A percentile compares a stretch with the other conserved stretches of the same genome.
These are phyloP conservation scores for Ophraella communa DNA, from an alignment of 2,888 invertebrate species.

Conservation along the genomic window DNA sequence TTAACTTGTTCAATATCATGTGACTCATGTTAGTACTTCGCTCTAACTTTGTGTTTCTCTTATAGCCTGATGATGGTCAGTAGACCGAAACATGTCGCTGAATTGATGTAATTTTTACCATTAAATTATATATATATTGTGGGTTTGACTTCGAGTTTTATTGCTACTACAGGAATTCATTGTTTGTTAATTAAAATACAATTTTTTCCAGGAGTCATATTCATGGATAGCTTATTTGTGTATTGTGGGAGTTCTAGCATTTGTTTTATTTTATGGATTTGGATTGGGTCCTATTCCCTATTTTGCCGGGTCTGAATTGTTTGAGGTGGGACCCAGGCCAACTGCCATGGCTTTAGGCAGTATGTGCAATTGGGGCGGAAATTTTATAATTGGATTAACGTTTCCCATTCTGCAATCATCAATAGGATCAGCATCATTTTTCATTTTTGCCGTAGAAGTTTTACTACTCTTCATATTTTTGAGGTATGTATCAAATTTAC, in stretches of 20 bases:
- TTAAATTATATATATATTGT: too few relatives aligned
- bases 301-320: constrained; percentile 85
- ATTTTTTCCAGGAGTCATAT: constrained; percentile 62
- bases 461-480: constrained; percentile 66
- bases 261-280: constrained; percentile 81
- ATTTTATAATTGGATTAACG: constrained; percentile 83
- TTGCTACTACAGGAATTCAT: too few relatives aligned
- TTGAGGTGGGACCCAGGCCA: constrained; percentile 83
- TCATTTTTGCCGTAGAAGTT: constrained; percentile 72
- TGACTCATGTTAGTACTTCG: too few relatives aligned
- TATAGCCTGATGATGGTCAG: too few relatives aligned
- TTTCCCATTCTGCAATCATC: constrained; percentile 70
- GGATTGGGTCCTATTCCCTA: constrained; percentile 88
- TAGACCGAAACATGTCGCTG: too few relatives aligned
- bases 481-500: constrained; percentile 62
- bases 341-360: constrained; percentile 88
- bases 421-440: constrained; percentile 76
- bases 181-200: not conserved
- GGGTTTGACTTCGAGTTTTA: too few relatives aligned
- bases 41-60: too few relatives aligned
- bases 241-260: constrained; percentile 73
- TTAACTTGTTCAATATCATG: too few relatives aligned
- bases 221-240: constrained; percentile 77
- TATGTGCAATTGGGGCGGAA: constrained; percentile 86
- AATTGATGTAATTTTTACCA: too few relatives aligned